A percentile compares a stretch with the other conserved stretches of the same genome.
Conservation (phyloP, 2,888 invertebrate species). For the Rhyacophila evoluta region DNA sequence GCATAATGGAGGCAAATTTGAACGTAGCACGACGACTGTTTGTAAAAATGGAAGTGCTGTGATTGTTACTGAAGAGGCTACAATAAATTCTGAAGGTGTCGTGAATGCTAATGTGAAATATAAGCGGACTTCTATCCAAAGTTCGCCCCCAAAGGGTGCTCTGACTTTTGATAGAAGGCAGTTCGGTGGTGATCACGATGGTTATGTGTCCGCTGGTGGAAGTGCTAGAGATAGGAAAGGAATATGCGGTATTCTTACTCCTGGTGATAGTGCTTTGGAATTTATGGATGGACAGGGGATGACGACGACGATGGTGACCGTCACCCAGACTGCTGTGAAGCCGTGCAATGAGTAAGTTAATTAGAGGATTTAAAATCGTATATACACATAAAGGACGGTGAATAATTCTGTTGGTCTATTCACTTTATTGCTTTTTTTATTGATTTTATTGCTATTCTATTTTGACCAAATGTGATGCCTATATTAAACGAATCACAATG, state of each 20-base stretch:
- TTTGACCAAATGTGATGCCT: too few species aligned
- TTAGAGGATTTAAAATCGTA: too few species aligned
- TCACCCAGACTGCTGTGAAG: constrained; percentile 66
- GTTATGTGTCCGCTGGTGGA: constrained; percentile 47
- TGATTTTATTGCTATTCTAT: too few species aligned
- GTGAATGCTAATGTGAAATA: constrained; percentile 65
- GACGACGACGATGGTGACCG: constrained; percentile 66
- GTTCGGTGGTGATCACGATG: constrained; percentile 61
- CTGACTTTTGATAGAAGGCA: constrained; percentile 60
- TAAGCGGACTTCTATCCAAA: constrained; percentile 64
- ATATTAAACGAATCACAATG: too few species aligned
- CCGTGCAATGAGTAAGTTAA: constrained; percentile 71
- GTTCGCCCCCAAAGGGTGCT: constrained; percentile 62
- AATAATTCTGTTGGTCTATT: too few species aligned
- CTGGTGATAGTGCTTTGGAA: constrained; percentile 58
- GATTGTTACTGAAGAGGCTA: constrained; percentile 66
- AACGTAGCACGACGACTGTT: constrained; percentile 64
- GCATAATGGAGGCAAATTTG: constrained; percentile 63
- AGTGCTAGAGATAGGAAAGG: constrained; percentile 58
- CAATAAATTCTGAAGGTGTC: constrained; percentile 65
- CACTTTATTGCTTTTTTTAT: too few species aligned
- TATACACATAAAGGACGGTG: too few species aligned
- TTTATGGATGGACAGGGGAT: constrained; percentile 65
- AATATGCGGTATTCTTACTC: constrained; percentile 52
- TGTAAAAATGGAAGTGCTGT: constrained; percentile 65